Evolutionary conservation across 92 coral and sea anemone species (phyloP), one percentile per base, ranked within the genome.

Genomic region (Metridium senile): DNA sequence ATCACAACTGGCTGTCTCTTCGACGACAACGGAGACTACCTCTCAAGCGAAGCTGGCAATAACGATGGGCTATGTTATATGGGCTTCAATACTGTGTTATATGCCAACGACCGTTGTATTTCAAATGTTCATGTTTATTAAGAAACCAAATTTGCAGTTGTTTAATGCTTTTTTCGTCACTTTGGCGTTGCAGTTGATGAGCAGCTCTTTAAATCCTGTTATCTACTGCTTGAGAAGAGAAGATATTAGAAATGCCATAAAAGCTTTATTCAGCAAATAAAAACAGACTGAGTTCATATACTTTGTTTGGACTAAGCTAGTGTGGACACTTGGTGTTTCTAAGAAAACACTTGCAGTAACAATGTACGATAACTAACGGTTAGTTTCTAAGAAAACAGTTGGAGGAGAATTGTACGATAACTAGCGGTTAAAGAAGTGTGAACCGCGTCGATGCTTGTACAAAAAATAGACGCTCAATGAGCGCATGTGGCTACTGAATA

Each of bases 181-280:
- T 10, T 11, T 72, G 62, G 75, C 88, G 2, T 45, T 75, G 0
- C 86, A 84, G 26, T 80, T 89, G 32, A 25, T 72, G 58, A 92
- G 82, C 28, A 86, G 93, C 1, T 69, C 84, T 31, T 19, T 89
- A 1, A 92, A 92, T 27, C 97, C 97, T 0, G 45, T 89, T 26
- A 68, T 92, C 0, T 89, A 84, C 39, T 75, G 84, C 74, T 85
- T 81, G 91, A 82, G 82, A 54, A 87, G 84, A 27, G n/a, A 70
- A 9, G 74, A 74, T 25, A 80, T 88, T 39, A 6, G 69, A 19
- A 45, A 45, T 45, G 51, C 51, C 16, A 45, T 45, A 45, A 45
- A 45, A 45, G 7, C 51, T 7, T 16, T 45, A 45, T 16, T 45
- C 7, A 45, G 51, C 7, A 45, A 16, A 45, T n/a, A n/a, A n/a